phyloP scores from a whole-genome alignment of 2,113 vertebrate species.

The Eretmodus cyanostictus region DNA sequence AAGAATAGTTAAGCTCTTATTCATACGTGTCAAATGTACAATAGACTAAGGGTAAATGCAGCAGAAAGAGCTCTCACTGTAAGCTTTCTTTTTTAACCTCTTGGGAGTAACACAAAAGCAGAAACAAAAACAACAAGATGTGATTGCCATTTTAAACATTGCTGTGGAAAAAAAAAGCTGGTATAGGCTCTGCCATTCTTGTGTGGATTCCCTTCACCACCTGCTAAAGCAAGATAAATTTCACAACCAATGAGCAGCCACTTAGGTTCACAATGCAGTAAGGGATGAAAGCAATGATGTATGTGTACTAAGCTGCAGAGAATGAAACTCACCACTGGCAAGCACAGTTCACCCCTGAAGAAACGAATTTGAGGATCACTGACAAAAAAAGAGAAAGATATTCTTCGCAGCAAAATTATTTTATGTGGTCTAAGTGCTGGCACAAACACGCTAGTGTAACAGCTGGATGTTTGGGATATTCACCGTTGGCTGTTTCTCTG shows the following conservation, averaged over 20 bases:
- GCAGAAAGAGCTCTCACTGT: slow-evolving; percentile 14
- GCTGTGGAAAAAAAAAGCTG: slow-evolving; percentile 1
- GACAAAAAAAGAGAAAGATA: neutral
- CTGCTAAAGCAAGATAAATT: slow-evolving; percentile 57
- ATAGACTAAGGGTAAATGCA: neutral
- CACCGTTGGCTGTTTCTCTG: neutral
- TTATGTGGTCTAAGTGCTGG: neutral
- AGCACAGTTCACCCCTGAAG: slow-evolving; percentile 15
- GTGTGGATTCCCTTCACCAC: slow-evolving; percentile 27
- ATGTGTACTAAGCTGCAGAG: slow-evolving; percentile 21
- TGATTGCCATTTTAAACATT: slow-evolving; percentile 34
- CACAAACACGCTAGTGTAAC: neutral
- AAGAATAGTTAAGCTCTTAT: slow-evolving; percentile 13
- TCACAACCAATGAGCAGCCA: slow-evolving; percentile 32
- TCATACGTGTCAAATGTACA: slow-evolving; percentile 9
- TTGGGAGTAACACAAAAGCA: slow-evolving; percentile 15
- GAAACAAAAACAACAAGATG: slow-evolving; percentile 10
- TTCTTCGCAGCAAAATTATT: neutral
- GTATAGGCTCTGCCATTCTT: slow-evolving; percentile 7
- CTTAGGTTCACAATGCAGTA: slow-evolving; percentile 36
- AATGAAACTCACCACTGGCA: slow-evolving; percentile 18
- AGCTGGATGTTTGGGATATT: neutral
- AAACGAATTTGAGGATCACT: slow-evolving; percentile 23
- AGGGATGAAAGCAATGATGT: slow-evolving; percentile 47
- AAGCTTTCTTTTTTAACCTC: neutral